Percentiles rank a stretch among this genome's conserved stretches.
Evolutionary conservation across 2,113 vertebrate species (phyloP).

Genomic region (Bubalus kerabau): DNA sequence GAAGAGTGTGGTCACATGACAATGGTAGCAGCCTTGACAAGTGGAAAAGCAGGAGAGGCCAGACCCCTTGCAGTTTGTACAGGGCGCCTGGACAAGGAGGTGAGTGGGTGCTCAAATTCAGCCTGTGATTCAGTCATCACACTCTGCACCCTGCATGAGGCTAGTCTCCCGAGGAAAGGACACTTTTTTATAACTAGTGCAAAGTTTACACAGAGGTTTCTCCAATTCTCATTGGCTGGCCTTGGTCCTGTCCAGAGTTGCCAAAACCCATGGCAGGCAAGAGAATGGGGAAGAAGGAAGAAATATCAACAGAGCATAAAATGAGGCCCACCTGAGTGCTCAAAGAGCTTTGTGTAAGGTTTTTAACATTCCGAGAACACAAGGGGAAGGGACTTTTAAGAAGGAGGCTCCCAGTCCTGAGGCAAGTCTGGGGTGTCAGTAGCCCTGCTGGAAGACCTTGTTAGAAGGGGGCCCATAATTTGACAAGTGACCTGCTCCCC

Average conservation of each 20-base stretch:
- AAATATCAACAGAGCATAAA: neutral
- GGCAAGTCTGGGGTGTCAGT: neutral
- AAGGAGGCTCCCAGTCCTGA: neutral
- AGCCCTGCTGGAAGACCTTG: neutral
- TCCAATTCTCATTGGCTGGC: neutral
- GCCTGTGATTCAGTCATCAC: neutral
- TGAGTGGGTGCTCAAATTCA: neutral
- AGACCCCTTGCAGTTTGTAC: neutral
- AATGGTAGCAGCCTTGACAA: neutral
- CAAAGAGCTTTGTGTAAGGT: neutral
- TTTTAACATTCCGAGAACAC: neutral
- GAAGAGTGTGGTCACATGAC: neutral
- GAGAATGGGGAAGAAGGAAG: neutral
- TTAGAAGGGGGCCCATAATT: neutral
- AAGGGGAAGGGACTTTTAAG: neutral
- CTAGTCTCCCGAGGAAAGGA: neutral
- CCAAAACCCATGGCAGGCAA: neutral
- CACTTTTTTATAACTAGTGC: neutral
- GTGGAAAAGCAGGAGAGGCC: neutral
- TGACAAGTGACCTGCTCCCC: neutral
- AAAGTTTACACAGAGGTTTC: neutral
- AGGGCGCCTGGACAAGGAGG: too few species aligned
- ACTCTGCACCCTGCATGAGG: neutral
- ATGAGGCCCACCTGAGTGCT: neutral
- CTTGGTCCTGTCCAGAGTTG: neutral